phyloP scores from a whole-genome alignment of 1,140 invertebrate species.

The Propsilocerus akamusi region DNA sequence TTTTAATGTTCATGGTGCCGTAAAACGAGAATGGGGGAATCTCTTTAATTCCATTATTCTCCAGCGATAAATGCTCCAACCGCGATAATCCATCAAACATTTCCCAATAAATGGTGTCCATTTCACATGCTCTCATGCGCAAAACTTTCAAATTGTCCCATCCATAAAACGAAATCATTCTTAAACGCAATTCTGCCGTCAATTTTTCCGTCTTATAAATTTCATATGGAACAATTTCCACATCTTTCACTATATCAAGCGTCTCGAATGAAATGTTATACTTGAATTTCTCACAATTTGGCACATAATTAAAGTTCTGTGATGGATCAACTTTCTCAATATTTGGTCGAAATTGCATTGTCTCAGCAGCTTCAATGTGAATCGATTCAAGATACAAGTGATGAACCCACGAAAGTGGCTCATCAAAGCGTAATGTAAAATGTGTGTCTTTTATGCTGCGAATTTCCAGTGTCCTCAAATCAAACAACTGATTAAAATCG shows the following conservation, averaged over 20 bases:
- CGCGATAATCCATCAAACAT: conserved; percentile 43
- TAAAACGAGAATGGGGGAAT: conserved; percentile 49
- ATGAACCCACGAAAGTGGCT: conserved; percentile 21
- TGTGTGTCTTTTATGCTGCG: conserved; percentile 26
- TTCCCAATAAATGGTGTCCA: conserved; percentile 43
- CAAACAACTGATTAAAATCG: conserved; percentile 29
- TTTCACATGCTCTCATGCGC: conserved; percentile 33
- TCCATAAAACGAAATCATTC: conserved; percentile 28
- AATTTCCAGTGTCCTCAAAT: conserved; percentile 36
- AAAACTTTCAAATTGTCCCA: conserved; percentile 33
- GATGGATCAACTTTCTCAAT: conserved; percentile 16
- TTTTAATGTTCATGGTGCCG: conserved; percentile 38
- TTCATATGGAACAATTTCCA: conserved; percentile 40
- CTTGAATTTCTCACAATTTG: conserved; percentile 11
- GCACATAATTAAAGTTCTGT: conserved; percentile 18
- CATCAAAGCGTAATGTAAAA: conserved; percentile 24
- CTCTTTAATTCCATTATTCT: conserved; percentile 38
- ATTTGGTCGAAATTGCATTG: conserved; percentile 16
- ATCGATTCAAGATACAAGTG: conserved; percentile 27
- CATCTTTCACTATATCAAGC: conserved; percentile 16
- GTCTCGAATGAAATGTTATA: conserved; percentile 7
- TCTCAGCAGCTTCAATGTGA: conserved; percentile 7
- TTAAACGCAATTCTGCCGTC: conserved; percentile 11
- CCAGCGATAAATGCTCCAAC: conserved; percentile 37
- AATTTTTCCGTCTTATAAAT: conserved; percentile 32